Conservation (phyloP, 2,797 vertebrate species). For the Staurois parvus region DNA sequence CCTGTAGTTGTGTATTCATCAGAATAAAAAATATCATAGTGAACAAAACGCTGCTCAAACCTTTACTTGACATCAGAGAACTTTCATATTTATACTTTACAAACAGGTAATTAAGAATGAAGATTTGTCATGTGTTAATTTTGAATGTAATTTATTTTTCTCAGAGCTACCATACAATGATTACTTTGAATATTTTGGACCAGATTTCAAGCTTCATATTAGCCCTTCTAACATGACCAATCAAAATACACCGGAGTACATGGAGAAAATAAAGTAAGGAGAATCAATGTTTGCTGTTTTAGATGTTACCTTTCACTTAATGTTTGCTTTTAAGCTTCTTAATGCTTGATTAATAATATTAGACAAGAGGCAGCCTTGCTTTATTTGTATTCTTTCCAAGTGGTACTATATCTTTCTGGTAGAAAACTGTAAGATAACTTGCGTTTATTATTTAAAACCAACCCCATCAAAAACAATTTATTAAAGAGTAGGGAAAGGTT, state of each 20-base stretch:
- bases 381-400: too few relatives aligned
- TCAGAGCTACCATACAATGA: conserved; percentile 93
- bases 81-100: not conserved
- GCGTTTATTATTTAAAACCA: too few relatives aligned
- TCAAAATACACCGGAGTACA: conserved; percentile 92
- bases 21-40: too few relatives aligned
- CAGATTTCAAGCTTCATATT: conserved; percentile 93
- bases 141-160: conserved; percentile 21
- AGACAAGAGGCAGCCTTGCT: too few relatives aligned
- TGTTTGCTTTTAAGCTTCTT: not conserved
- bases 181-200: conserved; percentile 94
- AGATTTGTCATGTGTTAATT: not conserved
- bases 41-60: too few relatives aligned
- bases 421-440: too few relatives aligned
- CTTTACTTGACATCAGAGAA: too few relatives aligned
- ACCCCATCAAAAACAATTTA: too few relatives aligned
- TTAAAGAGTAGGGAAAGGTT: too few relatives aligned
- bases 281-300: not conserved
- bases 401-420: too few relatives aligned
- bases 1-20: too few relatives aligned
- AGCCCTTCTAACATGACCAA: conserved; percentile 96
- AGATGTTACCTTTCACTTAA: not conserved
- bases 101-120: too few relatives aligned
- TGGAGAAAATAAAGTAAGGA: conserved; percentile 94
- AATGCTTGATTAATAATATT: not conserved